Conservation (phyloP, 1,140 invertebrate genomes). For the Trichoplusia ni region DNA sequence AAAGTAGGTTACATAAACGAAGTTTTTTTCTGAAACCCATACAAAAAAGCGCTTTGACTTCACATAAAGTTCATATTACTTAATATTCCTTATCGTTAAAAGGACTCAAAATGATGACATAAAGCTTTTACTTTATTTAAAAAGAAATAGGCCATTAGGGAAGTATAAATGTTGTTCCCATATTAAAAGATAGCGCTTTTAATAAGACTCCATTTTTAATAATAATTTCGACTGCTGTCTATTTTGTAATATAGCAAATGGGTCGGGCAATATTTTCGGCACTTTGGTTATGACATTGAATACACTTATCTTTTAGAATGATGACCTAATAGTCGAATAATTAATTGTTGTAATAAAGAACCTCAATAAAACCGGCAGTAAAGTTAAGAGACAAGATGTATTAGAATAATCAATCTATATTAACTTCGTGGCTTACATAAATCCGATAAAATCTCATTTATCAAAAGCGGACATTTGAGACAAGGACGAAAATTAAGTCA, state of each 20-base stretch:
- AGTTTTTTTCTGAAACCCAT: too few species aligned
- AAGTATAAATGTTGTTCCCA: neutral
- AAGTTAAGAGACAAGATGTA: neutral
- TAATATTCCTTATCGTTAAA: slow-evolving; percentile 1
- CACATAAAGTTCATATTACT: neutral
- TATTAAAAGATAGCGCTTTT: neutral
- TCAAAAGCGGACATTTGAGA: neutral
- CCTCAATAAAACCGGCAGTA: too few species aligned
- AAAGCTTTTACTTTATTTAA: neutral
- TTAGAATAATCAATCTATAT: neutral
- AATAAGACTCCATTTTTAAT: too few species aligned
- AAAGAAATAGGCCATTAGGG: neutral
- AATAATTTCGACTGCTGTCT: too few species aligned
- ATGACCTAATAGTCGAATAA: too few species aligned
- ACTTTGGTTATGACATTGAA: too few species aligned
- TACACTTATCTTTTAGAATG: too few species aligned
- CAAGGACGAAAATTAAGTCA: neutral
- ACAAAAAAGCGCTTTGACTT: neutral
- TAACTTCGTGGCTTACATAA: neutral
- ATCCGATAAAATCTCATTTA: slow-evolving; percentile 11
- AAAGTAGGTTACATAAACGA: too few species aligned
- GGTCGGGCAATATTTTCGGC: too few species aligned
- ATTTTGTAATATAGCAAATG: too few species aligned
- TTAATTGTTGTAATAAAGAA: too few species aligned
- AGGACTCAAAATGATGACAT: neutral